Evolutionary conservation across 2,113 vertebrate species (phyloP), one percentile per base, ranked within the genome.

Genomic region (Catharus minimus): DNA sequence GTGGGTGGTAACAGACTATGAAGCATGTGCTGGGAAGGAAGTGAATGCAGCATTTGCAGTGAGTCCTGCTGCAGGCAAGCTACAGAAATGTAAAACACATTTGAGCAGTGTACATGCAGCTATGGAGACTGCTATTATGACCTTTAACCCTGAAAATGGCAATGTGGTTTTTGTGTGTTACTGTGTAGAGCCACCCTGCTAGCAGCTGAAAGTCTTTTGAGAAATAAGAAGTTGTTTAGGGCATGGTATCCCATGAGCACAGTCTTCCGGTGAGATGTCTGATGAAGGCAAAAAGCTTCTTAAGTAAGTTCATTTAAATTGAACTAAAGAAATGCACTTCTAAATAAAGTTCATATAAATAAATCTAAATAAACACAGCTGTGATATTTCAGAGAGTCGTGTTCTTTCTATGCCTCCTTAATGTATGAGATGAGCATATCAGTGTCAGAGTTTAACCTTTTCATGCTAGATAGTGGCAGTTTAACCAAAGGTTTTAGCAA

Each of bases 351-450:
- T 86, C 22, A 53, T 79, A 88, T 46, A 94, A 89, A 90, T 81
- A 89, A 82, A 94, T 86, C 58, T 80, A 94, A 90, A 90, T 82
- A 93, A 95, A 88, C 66, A 86, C 66, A 92, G 56, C 74, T 93
- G 77, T 53, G 82, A 5, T 77, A 57, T 84, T 93, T 94, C 65
- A 78, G 61, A 78, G 16, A 56, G 30, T 38, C 68, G 26, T 49
- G 20, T 23, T 83, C 61, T 88, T 60, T 72, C 75, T 82, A 5
- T 86, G 55, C 10, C 5, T 77, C 15, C 44, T 67, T 67, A 74
- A 47, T 21, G 9, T 58, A 44, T 28, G 22, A 80, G 62, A 86
- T 0, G 1, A 81, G 20, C 14, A 15, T 22, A 33, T 36, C 68
- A 47, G 39, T 61, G 36, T 52, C 44, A 67, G 36, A 69, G 24